Evolutionary conservation across 2,113 vertebrate species (phyloP).

Genomic region (Muntiacus muntjak): DNA sequence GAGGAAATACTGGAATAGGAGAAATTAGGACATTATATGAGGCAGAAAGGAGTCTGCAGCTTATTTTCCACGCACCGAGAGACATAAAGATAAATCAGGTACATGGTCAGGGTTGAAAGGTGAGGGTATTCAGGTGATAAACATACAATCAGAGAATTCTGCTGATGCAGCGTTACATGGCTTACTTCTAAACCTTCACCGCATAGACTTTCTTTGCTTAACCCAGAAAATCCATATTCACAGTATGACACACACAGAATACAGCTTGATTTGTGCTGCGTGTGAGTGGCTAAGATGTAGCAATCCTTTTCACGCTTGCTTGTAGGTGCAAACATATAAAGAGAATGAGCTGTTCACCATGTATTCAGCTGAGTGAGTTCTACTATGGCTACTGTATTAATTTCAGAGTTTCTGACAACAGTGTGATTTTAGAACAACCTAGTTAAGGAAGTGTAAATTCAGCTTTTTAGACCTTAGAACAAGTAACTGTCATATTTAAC

Average conservation of each 20-base stretch:
- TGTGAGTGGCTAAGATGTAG: neutral
- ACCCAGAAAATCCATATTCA: neutral
- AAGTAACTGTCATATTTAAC: constrained; percentile 19
- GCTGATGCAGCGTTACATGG: neutral
- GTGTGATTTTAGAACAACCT: neutral
- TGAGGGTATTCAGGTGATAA: neutral
- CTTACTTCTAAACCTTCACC: neutral
- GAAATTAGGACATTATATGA: neutral
- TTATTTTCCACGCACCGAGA: neutral
- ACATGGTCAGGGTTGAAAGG: neutral
- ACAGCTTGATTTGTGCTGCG: neutral
- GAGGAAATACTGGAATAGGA: neutral
- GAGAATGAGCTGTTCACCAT: neutral
- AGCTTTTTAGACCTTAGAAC: neutral
- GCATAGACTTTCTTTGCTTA: neutral
- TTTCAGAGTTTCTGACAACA: neutral
- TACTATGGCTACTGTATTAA: neutral
- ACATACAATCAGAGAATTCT: neutral
- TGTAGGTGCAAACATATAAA: neutral
- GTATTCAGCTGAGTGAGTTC: neutral
- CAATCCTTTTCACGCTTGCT: neutral
- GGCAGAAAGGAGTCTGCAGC: neutral
- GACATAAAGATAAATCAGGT: neutral
- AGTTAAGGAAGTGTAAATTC: constrained; percentile 6
- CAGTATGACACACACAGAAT: neutral